Conservation (phyloP, 2,888 invertebrate species). For the Phytoseiulus persimilis region DNA sequence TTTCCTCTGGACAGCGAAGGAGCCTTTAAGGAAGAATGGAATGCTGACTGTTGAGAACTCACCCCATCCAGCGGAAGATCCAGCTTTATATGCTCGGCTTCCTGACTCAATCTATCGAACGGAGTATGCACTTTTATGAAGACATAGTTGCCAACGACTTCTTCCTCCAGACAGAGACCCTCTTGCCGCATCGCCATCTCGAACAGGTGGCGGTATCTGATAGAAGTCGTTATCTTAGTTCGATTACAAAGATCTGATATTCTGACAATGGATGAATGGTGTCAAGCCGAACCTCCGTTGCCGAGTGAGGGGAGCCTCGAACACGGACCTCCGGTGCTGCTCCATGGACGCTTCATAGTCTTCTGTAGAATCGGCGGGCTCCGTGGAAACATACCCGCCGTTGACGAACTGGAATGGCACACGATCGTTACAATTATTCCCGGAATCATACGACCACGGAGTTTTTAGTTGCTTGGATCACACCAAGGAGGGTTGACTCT, state of each 20-base stretch:
- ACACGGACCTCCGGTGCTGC: conserved; percentile 9
- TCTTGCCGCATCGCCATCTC: conserved; percentile 42
- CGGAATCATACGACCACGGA: too few species aligned
- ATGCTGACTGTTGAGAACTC: not conserved
- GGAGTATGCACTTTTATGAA: conserved; percentile 44
- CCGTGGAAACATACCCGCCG: conserved; percentile 22
- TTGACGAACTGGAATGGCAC: conserved; percentile 37
- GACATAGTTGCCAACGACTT: conserved; percentile 43
- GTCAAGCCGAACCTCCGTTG: conserved; percentile 7
- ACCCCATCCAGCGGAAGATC: conserved; percentile 43
- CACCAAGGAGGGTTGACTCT: too few species aligned
- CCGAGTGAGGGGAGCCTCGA: conserved; percentile 18
- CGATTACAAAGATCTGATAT: not conserved
- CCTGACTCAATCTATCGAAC: conserved; percentile 43
- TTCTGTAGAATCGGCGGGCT: not conserved
- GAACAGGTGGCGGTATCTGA: conserved; percentile 41
- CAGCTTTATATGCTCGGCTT: conserved; percentile 42
- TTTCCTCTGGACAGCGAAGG: too few species aligned
- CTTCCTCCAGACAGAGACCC: conserved; percentile 41
- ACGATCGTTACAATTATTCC: too few species aligned
- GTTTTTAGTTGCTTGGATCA: too few species aligned
- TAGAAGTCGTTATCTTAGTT: not conserved
- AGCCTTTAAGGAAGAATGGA: too few species aligned
- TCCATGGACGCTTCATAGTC: conserved; percentile 14
- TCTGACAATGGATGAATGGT: not conserved